Base-by-base conservation (phyloP, 2,888 invertebrate species). In the Microctonus hyperodae region DNA sequence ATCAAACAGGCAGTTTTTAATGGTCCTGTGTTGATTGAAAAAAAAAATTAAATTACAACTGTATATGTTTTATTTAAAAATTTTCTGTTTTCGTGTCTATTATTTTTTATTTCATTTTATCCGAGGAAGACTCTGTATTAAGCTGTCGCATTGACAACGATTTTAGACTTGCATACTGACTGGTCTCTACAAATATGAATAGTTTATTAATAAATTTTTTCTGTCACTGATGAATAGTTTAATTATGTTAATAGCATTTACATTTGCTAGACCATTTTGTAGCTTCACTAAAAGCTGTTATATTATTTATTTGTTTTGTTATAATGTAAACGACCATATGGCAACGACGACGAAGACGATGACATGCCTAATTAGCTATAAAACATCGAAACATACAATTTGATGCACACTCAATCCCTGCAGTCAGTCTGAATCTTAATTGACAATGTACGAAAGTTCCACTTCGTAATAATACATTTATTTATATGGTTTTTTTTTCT, bases 391-490 rank as follows among this genome's bases (percentile, higher is more conserved):
- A 75, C 74, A 73, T 77, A 76, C 73, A 70, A 75, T 71, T 69
- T 62, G 35, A 68, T 71, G 62, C 75, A 72, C 77, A 74, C 78
- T 80, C 80, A 82, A 83, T 82, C 81, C 81, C 81, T 81, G 81
- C 81, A 78, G 74, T 83, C 83, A 83, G 83, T 83, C 83, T 83
- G 83, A 83, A 83, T 83, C 83, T 84, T 44, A 84, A 84, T 84
- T 84, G 83, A 84, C 83, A 84, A 82, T 81, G 79, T 80, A 81
- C 80, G 78, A 79, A 80, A 79, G 78, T 75, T 79, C 77, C 76
- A 75, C 71, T 76, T 71, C 72, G 70, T 73, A 72, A 69, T 66
- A 66, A 67, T 71, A 69, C 67, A 64, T 35, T 48, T 61, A n/a
- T n/a, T n/a, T n/a, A n/a, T n/a, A n/a, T n/a, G n/a, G n/a, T n/a